A percentile compares a stretch with the other conserved stretches of the same genome.
These are phyloP conservation scores for Pissodes strobi DNA, from an alignment of 1,140 invertebrate genomes.

Conservation along the genomic window DNA sequence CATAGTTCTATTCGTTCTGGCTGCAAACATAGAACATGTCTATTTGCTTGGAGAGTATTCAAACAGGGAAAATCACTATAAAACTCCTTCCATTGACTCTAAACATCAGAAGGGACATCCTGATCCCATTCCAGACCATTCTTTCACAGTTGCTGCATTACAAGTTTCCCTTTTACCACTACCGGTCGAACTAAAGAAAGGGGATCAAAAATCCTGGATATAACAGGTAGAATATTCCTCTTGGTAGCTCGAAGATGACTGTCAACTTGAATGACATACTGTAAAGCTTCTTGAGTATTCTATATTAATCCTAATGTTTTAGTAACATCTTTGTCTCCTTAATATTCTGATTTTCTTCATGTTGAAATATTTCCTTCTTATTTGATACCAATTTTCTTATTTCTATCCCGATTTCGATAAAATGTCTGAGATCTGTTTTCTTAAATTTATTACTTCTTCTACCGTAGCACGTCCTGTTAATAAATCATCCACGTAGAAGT, in stretches of 20 bases:
- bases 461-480: constrained; percentile 44
- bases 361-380: background rate
- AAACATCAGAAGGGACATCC: too few species aligned
- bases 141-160: too few species aligned
- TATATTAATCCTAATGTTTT: constrained; percentile 14
- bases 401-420: constrained; percentile 12
- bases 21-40: too few species aligned
- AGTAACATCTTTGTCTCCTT: background rate
- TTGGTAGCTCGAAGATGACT: background rate
- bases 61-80: too few species aligned
- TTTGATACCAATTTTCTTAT: constrained; percentile 17
- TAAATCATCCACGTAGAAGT: constrained; percentile 59
- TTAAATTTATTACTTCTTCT: constrained; percentile 20
- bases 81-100: too few species aligned
- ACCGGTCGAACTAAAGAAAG: too few species aligned
- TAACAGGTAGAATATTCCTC: constrained; percentile 7
- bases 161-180: too few species aligned
- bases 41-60: too few species aligned
- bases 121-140: too few species aligned
- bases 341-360: background rate
- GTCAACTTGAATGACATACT: background rate
- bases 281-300: background rate
- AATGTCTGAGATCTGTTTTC: background rate
- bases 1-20: too few species aligned
- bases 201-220: constrained; percentile 14